phyloP scores from a whole-genome alignment of 2,888 invertebrate genomes.

The Philereme vetulata region DNA sequence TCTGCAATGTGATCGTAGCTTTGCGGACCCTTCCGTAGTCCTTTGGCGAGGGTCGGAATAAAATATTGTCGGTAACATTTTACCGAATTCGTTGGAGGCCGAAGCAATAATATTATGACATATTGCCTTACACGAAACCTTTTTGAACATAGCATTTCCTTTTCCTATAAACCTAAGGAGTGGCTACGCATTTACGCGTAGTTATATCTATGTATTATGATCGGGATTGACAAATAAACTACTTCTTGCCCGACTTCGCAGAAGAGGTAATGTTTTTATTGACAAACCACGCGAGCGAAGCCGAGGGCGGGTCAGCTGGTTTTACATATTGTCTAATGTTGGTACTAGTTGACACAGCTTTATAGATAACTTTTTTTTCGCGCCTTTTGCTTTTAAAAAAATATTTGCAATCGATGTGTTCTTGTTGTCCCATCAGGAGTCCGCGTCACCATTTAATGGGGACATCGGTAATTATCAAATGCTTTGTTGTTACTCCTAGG shows the following conservation, averaged over 20 bases:
- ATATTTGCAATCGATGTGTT: no score
- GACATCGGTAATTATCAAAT: no score
- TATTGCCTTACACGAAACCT: constrained; percentile 70
- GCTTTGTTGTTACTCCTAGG: no score
- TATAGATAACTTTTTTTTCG: constrained; percentile 15
- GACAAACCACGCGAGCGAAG: no score
- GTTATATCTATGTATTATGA: constrained; percentile 10
- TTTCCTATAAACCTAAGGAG: constrained; percentile 41
- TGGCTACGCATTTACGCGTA: constrained; percentile 39
- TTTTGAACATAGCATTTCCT: constrained; percentile 55
- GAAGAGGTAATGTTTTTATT: no score
- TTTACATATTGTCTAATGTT: no score
- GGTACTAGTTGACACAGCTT: constrained; percentile 34
- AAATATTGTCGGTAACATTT: constrained; percentile 75
- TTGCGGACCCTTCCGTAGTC: constrained; percentile 53
- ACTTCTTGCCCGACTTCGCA: no score
- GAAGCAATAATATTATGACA: constrained; percentile 81
- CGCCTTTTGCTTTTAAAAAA: no score
- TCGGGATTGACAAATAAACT: no score
- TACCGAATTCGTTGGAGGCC: constrained; percentile 70
- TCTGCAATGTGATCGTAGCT: constrained; percentile 50
- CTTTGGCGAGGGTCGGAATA: constrained; percentile 65
- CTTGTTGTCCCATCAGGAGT: no score
- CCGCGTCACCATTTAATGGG: no score
- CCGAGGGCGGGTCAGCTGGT: no score